phyloP scores from a whole-genome alignment of 2,888 invertebrate species.

The Meghimatium bilineatum region DNA sequence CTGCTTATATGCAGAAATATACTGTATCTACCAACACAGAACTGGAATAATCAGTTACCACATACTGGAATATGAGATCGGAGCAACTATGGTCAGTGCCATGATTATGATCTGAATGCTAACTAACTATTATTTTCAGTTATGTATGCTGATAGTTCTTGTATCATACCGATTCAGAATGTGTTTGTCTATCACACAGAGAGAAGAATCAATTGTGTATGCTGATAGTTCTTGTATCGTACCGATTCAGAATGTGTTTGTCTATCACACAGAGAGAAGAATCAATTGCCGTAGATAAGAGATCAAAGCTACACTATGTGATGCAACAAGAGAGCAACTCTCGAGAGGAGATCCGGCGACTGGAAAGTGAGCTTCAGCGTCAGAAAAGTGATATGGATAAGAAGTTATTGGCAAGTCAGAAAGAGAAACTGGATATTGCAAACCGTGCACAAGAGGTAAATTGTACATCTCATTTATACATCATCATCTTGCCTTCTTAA shows the following conservation, averaged over 20 bases:
- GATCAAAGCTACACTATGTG: constrained; percentile 57
- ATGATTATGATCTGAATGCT: no score
- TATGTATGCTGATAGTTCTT: no score
- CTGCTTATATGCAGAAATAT: no score
- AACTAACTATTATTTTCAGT: no score
- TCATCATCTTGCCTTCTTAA: no score
- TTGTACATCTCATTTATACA: background rate
- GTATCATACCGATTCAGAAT: background rate
- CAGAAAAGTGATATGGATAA: constrained; percentile 57
- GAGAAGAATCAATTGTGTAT: constrained; percentile 50
- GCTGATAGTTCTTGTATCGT: background rate
- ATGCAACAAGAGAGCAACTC: constrained; percentile 57
- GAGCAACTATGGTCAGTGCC: no score
- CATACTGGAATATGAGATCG: no score
- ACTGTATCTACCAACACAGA: no score
- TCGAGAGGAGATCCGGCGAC: constrained; percentile 56
- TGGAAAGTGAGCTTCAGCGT: constrained; percentile 53
- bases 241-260: background rate
- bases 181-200: constrained; percentile 51
- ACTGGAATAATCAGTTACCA: no score
- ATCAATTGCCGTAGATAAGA: constrained; percentile 56
- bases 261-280: constrained; percentile 55
- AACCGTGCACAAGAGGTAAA: constrained; percentile 61
- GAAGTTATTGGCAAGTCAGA: constrained; percentile 57
- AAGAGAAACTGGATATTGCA: constrained; percentile 58